Evolutionary conservation across 2,113 vertebrate species (phyloP).

Genomic region (Calypte anna): DNA sequence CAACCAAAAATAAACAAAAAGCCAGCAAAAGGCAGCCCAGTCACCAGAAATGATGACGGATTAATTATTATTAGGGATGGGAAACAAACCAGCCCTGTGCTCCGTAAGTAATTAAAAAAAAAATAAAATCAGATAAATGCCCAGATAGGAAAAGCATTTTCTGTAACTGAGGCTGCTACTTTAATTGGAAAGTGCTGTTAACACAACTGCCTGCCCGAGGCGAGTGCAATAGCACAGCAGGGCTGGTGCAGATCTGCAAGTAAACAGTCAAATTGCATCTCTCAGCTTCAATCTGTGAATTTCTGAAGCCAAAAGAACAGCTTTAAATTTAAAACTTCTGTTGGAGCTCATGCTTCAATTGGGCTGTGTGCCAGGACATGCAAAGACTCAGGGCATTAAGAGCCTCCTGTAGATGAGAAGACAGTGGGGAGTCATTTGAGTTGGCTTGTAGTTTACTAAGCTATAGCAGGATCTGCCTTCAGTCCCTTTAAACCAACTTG

Average conservation of each 20-base stretch:
- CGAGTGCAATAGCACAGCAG: slow-evolving; percentile 4
- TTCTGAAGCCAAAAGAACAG: slow-evolving; percentile 50
- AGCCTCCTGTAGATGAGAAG: slow-evolving; percentile 46
- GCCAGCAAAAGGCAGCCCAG: background rate
- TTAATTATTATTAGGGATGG: background rate
- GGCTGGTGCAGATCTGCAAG: slow-evolving; percentile 33
- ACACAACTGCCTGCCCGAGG: background rate
- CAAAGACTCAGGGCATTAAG: slow-evolving; percentile 19
- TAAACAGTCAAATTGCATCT: slow-evolving; percentile 43
- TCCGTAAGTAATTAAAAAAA: background rate
- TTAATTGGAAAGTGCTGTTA: slow-evolving; percentile 44
- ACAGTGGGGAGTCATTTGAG: slow-evolving; percentile 34
- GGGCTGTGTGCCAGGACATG: slow-evolving; percentile 28
- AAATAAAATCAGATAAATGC: background rate
- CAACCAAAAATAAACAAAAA: background rate
- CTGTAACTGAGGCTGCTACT: slow-evolving; percentile 13
- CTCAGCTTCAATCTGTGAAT: slow-evolving; percentile 14
- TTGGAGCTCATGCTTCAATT: slow-evolving; percentile 42
- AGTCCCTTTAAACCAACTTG: background rate
- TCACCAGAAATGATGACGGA: background rate
- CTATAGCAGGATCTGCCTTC: slow-evolving; percentile 10
- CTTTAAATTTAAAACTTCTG: slow-evolving; percentile 64
- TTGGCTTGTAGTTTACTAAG: background rate
- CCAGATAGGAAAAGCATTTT: slow-evolving; percentile 24
- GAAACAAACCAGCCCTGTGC: background rate